Conservation (phyloP, 2,888 invertebrate species). For the Apamea monoglypha region DNA sequence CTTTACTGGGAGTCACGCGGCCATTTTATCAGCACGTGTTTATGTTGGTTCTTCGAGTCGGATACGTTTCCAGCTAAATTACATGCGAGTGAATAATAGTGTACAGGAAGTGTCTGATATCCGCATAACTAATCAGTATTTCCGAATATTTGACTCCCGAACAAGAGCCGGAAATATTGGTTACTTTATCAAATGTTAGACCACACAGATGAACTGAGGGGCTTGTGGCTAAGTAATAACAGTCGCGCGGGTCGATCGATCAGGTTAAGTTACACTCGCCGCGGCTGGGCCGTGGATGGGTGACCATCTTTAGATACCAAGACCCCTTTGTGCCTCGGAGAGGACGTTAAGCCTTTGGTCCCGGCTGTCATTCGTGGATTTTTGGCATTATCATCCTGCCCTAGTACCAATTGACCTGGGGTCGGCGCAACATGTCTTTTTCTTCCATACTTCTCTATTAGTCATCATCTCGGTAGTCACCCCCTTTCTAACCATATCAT, state of each 20-base stretch:
- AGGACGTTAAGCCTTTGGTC: background rate
- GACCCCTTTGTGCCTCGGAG: background rate
- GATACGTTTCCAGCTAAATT: background rate
- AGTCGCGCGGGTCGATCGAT: too few species aligned
- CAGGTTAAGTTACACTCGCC: background rate
- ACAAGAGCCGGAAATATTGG: background rate
- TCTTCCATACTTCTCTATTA: background rate
- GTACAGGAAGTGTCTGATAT: conserved; percentile 40
- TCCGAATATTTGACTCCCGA: conserved; percentile 33
- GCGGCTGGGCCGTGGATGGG: background rate
- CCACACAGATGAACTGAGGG: background rate
- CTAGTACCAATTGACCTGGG: background rate
- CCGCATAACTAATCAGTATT: conserved; percentile 26
- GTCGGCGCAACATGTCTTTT: background rate
- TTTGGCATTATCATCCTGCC: background rate
- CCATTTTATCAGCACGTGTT: conserved; percentile 15
- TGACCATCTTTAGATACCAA: background rate
- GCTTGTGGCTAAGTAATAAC: background rate
- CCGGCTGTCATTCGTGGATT: background rate
- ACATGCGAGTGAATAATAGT: background rate
- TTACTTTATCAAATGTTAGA: background rate
- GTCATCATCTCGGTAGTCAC: background rate
- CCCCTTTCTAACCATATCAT: background rate
- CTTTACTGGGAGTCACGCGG: background rate
- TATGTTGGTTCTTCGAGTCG: conserved; percentile 26